Evolutionary conservation across 2,113 vertebrate genomes (phyloP), one percentile per base, ranked within the genome.

Genomic region (Bothrops jararaca): DNA sequence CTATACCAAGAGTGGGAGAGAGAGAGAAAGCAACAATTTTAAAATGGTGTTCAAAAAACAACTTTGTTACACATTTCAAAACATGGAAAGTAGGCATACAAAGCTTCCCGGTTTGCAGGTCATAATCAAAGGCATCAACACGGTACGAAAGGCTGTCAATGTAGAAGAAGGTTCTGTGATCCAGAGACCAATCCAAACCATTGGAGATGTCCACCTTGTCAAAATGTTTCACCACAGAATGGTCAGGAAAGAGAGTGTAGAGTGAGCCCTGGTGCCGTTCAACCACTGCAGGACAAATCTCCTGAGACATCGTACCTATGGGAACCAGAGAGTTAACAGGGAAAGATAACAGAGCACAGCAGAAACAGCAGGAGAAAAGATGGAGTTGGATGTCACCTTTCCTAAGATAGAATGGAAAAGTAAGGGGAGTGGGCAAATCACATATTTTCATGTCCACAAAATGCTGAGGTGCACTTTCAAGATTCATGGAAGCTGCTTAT

Each of bases 161-260:
- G 96, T 99, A 99, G 95, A 98, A 99, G 95, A 99, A 98, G 10
- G 96, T 98, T 92, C 90, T 98, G 94, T 98, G 98, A 95, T 99
- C 99, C 92, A 98, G 94, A 0, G 99, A 99, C 99, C 99, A 99
- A 92, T 99, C 99, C 96, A 99, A 93, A 24, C 99, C 99, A 0
- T 99, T 99, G 39, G 99, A 99, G 94, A 99, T 98, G 97, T 98
- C 98, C 97, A 99, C 98, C 95, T 98, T 97, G 93, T 98, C 97
- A 39, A 99, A 98, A 93, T 98, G 97, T 92, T 97, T 98, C 95
- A 98, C 95, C 26, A 98, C 98, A 0, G 97, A 97, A 95, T 96
- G 97, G 93, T 98, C 96, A 0, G 98, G 80, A 87, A 95, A 96
- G 29, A 99, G 98, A 0, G 97, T 97, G 64, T 98, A 99, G 50